Evolutionary conservation across 2,888 invertebrate species (phyloP).

Genomic region (Capitulum mitella): DNA sequence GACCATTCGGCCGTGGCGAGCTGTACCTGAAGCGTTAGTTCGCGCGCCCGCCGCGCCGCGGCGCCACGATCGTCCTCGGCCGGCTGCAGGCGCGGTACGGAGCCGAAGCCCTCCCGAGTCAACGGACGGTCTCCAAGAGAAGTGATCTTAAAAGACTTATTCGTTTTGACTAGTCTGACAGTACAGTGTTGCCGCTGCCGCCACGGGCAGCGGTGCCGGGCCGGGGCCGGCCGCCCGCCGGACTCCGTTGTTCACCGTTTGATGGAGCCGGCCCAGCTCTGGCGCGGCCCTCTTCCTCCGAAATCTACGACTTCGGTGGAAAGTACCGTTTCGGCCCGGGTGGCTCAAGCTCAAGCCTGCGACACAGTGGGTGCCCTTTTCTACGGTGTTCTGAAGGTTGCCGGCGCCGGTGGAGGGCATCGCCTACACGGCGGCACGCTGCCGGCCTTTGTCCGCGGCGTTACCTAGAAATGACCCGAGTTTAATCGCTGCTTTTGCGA

Average conservation of each 20-base stretch:
- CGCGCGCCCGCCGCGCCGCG: slow-evolving; percentile 4
- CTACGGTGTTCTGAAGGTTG: background rate
- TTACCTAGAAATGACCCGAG: no score
- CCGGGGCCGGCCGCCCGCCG: background rate
- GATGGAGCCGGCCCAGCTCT: background rate
- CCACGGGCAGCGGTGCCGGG: background rate
- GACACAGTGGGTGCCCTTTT: background rate
- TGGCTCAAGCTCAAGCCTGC: background rate
- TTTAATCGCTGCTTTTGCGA: no score
- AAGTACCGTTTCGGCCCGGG: background rate
- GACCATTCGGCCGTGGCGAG: background rate
- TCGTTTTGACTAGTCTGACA: background rate
- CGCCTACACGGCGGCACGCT: background rate
- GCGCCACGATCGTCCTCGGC: background rate
- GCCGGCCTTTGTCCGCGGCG: no score
- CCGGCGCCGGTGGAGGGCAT: no score
- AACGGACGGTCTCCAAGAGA: background rate
- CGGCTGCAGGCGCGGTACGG: background rate
- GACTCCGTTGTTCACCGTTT: background rate
- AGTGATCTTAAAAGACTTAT: slow-evolving; percentile 23
- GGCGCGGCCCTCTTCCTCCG: background rate
- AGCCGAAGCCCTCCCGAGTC: background rate
- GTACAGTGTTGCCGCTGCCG: background rate
- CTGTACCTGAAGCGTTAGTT: slow-evolving; percentile 21
- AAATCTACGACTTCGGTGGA: background rate